Evolutionary conservation across 1,140 invertebrate species (phyloP).

Genomic region (Coboldia fuscipes): DNA sequence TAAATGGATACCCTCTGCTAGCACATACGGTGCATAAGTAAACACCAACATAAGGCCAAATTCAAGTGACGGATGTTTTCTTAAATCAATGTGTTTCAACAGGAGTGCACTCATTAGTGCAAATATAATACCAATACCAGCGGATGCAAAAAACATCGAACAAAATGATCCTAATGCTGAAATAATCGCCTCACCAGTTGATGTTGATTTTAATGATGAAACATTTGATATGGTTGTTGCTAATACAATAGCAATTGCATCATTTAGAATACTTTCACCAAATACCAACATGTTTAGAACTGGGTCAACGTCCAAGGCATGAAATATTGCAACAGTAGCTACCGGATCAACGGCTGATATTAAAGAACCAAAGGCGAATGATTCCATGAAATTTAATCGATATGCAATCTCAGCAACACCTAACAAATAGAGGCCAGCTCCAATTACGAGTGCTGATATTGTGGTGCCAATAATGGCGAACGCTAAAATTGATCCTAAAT

Average conservation of each 20-base stretch:
- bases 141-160: constrained; percentile 95
- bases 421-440: constrained; percentile 83
- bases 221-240: constrained; percentile 58
- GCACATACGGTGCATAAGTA: constrained; percentile 92
- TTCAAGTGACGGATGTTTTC: constrained; percentile 94
- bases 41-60: constrained; percentile 98
- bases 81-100: constrained; percentile 87
- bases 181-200: constrained; percentile 63
- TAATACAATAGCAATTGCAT: constrained; percentile 94
- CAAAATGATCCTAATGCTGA: constrained; percentile 81
- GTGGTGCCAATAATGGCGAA: constrained; percentile 95
- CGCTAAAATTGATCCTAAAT: constrained; percentile 82
- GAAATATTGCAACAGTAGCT: constrained; percentile 94
- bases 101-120: constrained; percentile 84
- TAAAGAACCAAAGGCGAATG: constrained; percentile 93
- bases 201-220: constrained; percentile 13
- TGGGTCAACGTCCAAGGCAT: constrained; percentile 86
- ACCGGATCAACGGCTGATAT: constrained; percentile 99
- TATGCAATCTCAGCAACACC: constrained; percentile 81
- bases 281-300: constrained; percentile 97
- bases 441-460: constrained; percentile 85
- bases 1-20: constrained; percentile 91
- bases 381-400: constrained; percentile 79
- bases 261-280: constrained; percentile 94
- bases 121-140: constrained; percentile 89